Percentiles rank a stretch among this genome's conserved stretches.
Conservation (phyloP, 2,888 invertebrate species). For the Exephanes ischioxanthus region DNA sequence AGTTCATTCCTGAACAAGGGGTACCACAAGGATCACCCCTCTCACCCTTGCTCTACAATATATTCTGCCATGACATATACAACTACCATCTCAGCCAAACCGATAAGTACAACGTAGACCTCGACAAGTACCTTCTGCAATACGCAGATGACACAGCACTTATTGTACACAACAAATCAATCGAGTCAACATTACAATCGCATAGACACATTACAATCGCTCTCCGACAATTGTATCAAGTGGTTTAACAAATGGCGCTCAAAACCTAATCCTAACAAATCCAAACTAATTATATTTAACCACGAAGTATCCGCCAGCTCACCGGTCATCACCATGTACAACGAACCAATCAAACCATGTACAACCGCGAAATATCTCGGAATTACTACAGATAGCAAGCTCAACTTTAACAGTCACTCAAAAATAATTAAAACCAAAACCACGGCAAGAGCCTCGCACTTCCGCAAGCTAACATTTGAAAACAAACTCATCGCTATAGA, state of each 20-base stretch:
- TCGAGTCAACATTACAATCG: not conserved
- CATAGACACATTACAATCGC: slow-evolving; percentile 72
- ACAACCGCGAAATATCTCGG: not conserved
- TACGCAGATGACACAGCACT: slow-evolving; percentile 12
- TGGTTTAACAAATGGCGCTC: slow-evolving; percentile 48
- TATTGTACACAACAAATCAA: not conserved
- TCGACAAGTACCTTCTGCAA: no score
- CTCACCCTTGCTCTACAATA: slow-evolving; percentile 33
- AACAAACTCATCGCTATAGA: no score
- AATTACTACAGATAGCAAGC: not conserved
- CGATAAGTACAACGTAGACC: no score
- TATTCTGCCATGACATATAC: slow-evolving; percentile 37
- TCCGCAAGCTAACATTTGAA: slow-evolving; percentile 5
- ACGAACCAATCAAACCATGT: not conserved
- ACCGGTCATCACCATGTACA: not conserved
- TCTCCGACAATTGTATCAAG: slow-evolving; percentile 63
- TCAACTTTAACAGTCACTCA: slow-evolving; percentile 2
- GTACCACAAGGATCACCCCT: slow-evolving; percentile 44
- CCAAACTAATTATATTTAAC: slow-evolving; percentile 1
- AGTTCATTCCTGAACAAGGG: slow-evolving; percentile 43
- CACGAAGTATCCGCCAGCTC: not conserved
- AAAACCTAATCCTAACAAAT: slow-evolving; percentile 27
- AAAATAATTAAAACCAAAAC: not conserved
- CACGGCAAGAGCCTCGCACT: not conserved
- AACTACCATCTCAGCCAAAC: slow-evolving; percentile 9